Evolutionary conservation across 2,113 vertebrate species (phyloP).

Genomic region (Epinephelus lanceolatus): DNA sequence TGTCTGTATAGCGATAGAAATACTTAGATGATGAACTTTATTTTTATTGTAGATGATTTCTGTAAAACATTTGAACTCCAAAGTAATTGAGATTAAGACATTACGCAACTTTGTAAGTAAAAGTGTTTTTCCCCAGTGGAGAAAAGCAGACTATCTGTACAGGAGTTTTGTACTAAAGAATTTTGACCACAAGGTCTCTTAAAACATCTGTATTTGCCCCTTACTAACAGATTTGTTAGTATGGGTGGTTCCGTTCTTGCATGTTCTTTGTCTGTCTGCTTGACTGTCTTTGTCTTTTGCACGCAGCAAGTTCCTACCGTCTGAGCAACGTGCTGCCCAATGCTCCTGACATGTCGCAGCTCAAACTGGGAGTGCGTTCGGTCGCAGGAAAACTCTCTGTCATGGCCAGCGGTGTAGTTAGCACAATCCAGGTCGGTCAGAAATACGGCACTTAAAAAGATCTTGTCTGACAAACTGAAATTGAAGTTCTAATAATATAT

Average conservation of each 20-base stretch:
- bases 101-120: no score
- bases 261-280: not conserved
- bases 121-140: not conserved
- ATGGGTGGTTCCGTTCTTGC: not conserved
- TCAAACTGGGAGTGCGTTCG: conserved; percentile 92
- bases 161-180: not conserved
- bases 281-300: not conserved
- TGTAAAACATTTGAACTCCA: not conserved
- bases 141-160: not conserved
- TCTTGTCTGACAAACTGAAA: not conserved
- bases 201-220: no score
- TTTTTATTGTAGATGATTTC: no score
- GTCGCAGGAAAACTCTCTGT: conserved; percentile 96
- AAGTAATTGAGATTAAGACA: no score
- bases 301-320: conserved; percentile 86
- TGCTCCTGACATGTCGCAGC: conserved; percentile 94
- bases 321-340: conserved; percentile 90
- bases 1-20: no score
- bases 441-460: not conserved
- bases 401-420: conserved; percentile 96
- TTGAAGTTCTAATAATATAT: not conserved
- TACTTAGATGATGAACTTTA: no score
- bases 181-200: not conserved
- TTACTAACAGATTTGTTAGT: not conserved
- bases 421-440: conserved; percentile 92